Percentiles rank a stretch among this genome's conserved stretches.
phyloP scores from a whole-genome alignment of 2,797 vertebrate genomes.

The Tachyglossus aculeatus region DNA sequence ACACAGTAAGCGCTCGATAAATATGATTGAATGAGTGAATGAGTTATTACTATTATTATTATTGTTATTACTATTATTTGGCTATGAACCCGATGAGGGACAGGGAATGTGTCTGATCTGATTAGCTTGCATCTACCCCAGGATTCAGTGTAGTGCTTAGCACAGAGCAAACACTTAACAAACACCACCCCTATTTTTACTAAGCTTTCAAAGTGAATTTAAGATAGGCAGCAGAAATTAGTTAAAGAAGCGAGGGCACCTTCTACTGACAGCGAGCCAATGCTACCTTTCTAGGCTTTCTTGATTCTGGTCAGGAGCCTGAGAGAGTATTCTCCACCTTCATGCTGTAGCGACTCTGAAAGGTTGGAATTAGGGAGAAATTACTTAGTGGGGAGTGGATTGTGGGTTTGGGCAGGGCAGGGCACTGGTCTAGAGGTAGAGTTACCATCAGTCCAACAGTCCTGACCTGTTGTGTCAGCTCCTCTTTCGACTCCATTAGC shows the following conservation, averaged over 20 bases:
- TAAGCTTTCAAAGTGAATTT: background rate
- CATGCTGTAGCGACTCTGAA: background rate
- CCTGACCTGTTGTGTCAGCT: background rate
- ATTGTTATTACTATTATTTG: too few species aligned
- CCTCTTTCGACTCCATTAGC: background rate
- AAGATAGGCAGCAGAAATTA: background rate
- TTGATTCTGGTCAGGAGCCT: background rate
- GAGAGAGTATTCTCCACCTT: background rate
- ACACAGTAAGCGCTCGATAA: too few species aligned
- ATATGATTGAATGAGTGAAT: too few species aligned
- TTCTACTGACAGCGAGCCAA: background rate
- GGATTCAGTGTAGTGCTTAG: too few species aligned
- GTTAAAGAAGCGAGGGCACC: background rate
- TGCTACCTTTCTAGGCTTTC: rapidly evolving
- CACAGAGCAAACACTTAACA: too few species aligned
- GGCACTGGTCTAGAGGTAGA: background rate
- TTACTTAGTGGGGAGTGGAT: background rate
- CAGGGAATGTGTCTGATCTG: too few species aligned
- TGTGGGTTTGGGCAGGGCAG: background rate
- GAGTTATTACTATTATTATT: too few species aligned
- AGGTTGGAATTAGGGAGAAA: background rate
- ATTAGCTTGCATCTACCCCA: too few species aligned
- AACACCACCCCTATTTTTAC: too few species aligned
- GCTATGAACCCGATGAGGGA: too few species aligned
- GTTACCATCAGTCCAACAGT: background rate